Conservation (phyloP, 2,888 invertebrate species). For the Cataglyphis rosenhaueri region DNA sequence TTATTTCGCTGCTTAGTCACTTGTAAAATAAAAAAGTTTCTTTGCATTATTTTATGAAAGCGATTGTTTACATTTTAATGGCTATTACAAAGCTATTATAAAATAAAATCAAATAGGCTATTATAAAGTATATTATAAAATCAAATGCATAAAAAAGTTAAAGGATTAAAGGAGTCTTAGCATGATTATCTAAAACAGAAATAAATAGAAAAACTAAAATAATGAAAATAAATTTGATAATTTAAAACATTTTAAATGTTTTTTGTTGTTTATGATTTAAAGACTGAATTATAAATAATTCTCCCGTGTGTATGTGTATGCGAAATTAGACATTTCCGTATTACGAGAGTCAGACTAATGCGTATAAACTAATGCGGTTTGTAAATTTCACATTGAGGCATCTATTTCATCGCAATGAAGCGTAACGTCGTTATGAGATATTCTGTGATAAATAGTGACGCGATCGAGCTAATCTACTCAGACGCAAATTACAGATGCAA, state of each 20-base stretch:
- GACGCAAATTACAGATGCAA: conserved; percentile 21
- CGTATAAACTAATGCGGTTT: not conserved
- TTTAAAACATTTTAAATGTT: not conserved
- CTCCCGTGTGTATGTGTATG: not conserved
- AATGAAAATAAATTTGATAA: not conserved
- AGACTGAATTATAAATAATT: not conserved
- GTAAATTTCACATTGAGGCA: not conserved
- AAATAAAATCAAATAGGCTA: no score
- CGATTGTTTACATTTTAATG: not conserved
- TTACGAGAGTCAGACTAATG: not conserved
- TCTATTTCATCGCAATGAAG: conserved; percentile 3
- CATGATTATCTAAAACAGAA: not conserved
- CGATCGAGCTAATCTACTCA: conserved; percentile 15
- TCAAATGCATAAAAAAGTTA: not conserved
- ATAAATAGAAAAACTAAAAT: not conserved
- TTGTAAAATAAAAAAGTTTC: not conserved
- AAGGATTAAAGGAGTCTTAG: not conserved
- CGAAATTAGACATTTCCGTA: conserved; percentile 5
- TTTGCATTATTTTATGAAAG: not conserved
- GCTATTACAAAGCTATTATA: not conserved
- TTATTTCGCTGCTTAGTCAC: not conserved
- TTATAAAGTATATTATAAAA: no score
- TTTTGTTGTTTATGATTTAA: not conserved
- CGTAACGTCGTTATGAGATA: conserved; percentile 13
- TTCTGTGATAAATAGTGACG: conserved; percentile 18